Base-by-base conservation (phyloP, 92 coral and sea anemone genomes). In the Zoanthus solanderi region DNA sequence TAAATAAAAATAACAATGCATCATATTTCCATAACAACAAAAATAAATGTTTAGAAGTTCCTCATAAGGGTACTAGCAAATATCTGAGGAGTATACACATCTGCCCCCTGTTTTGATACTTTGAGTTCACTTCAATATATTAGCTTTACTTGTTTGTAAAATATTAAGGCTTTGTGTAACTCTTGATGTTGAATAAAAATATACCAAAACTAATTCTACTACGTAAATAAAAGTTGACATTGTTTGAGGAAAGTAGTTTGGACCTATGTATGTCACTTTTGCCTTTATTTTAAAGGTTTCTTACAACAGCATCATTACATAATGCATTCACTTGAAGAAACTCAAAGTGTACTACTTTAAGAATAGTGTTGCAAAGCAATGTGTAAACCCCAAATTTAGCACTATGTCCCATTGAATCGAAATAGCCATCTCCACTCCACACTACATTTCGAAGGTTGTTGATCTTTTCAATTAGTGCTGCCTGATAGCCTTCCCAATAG, bases 401-500 rank as follows among this genome's bases (percentile, higher is more conserved):
- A 30, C 48, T 23, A 72, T 23, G 23, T 23, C 23, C 23, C 23
- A 23, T 23, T 23, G 23, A 23, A 23, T 23, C 23, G 23, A 23
- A 72, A 6, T 50, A 2, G 15, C 76, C 76, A 72, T 42, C 76
- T 4, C 50, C 50, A 72, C 76, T 30, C 76, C 76, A 72, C 9
- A 72, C 76, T 13, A 31, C 76, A 30, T 72, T 37, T 6, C 15
- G 32, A 0, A 72, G 5, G 42, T 6, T 23, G 17, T 71, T 71
- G 42, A 71, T 34, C 37, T 30, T 30, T 23, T 30, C 17, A 23
- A 31, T 6, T 31, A 71, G 48, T 30, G 48, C 45, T 18, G 76
- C 76, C 76, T n/a, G 37, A 30, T 71, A 71, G 48, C 44, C 17
- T 71, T 71, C 76, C 76, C 76, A 71, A 30, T 71, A 71, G 17